Evolutionary conservation across 2,888 invertebrate genomes (phyloP).

Genomic region (Melieria picta): DNA sequence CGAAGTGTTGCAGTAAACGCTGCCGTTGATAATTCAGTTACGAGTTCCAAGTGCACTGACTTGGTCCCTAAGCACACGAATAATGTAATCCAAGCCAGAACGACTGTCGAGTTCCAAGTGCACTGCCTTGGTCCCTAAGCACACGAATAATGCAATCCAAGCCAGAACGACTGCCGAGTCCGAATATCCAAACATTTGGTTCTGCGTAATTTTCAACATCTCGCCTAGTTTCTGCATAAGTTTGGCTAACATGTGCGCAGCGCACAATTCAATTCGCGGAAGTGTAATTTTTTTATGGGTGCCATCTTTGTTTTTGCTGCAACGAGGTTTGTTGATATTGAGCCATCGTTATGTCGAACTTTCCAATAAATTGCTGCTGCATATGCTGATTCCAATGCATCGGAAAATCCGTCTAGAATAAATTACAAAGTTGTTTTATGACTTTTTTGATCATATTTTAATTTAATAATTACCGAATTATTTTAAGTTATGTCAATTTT

Average conservation of each 20-base stretch:
- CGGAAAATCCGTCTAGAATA: conserved; percentile 33
- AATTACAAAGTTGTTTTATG: too few species aligned
- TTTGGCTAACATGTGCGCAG: conserved; percentile 30
- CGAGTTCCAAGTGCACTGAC: conserved; percentile 50
- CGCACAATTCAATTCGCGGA: too few species aligned
- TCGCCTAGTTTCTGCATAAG: conserved; percentile 19
- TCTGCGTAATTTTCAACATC: conserved; percentile 1
- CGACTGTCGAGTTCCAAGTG: conserved; percentile 34
- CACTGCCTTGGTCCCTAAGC: conserved; percentile 49
- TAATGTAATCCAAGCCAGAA: conserved; percentile 45
- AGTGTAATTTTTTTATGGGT: conserved; percentile 24
- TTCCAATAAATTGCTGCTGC: conserved; percentile 31
- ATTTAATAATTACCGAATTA: too few species aligned
- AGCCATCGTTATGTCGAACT: background rate
- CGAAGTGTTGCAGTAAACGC: conserved; percentile 49
- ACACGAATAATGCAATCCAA: conserved; percentile 49
- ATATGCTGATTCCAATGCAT: conserved; percentile 34
- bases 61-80: conserved; percentile 50
- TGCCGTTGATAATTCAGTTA: conserved; percentile 44
- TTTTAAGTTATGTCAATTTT: too few species aligned
- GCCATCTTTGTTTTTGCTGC: conserved; percentile 31
- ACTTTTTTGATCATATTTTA: too few species aligned
- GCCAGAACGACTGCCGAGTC: conserved; percentile 36
- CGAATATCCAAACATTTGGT: conserved; percentile 24
- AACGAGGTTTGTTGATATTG: conserved; percentile 11